These are phyloP conservation scores for Fulica atra DNA, from an alignment of 2,113 vertebrate genomes.

Conservation along the genomic window DNA sequence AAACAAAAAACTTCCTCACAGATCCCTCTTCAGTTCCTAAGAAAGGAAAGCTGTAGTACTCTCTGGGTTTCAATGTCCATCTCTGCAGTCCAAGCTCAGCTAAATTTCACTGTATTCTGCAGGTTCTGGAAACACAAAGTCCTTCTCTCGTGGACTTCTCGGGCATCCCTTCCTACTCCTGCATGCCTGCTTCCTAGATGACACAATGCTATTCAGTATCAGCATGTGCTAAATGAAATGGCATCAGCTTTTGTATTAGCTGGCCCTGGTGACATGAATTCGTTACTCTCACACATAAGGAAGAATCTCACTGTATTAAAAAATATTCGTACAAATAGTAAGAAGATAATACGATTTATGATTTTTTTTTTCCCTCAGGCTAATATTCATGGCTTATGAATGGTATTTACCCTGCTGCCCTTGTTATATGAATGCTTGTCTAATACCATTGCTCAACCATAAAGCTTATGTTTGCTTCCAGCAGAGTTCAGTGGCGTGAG, in stretches of 20 bases:
- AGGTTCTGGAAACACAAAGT: neutral
- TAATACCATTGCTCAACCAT: neutral
- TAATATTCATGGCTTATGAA: neutral
- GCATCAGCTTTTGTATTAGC: neutral
- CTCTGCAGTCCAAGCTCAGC: neutral
- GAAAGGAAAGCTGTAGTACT: neutral
- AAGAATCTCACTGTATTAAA: neutral
- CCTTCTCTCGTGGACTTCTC: neutral
- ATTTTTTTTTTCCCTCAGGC: neutral
- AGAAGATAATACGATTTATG: neutral
- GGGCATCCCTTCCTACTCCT: neutral
- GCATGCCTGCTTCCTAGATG: neutral
- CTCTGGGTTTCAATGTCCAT: neutral
- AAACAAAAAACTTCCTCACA: accelerated
- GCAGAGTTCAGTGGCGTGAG: neutral
- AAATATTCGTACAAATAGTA: neutral
- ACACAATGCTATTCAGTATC: neutral
- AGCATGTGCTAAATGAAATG: neutral
- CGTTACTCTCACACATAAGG: neutral
- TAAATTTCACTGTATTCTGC: neutral
- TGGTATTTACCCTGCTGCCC: neutral
- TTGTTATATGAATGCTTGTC: neutral
- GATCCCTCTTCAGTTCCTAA: neutral
- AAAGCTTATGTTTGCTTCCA: neutral
- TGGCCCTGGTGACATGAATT: neutral